Conservation (phyloP, 2,113 vertebrate species). For the Ondatra zibethicus region DNA sequence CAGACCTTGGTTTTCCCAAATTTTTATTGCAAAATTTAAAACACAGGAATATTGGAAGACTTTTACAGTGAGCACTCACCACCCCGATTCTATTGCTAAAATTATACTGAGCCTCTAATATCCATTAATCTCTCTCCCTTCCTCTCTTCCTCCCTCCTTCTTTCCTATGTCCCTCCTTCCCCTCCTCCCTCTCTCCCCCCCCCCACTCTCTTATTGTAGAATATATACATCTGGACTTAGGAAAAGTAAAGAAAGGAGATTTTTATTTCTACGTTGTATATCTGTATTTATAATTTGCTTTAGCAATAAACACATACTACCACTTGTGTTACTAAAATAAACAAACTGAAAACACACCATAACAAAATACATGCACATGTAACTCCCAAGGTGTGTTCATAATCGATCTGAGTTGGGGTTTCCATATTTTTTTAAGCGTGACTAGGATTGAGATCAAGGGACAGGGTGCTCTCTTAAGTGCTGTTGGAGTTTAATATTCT, state of each 20-base stretch:
- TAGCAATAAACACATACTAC: neutral
- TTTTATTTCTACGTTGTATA: neutral
- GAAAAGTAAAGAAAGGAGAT: neutral
- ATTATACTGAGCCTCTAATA: neutral
- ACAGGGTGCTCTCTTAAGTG: neutral
- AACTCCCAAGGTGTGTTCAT: neutral
- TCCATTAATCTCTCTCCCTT: neutral
- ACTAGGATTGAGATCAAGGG: neutral
- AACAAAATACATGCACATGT: neutral
- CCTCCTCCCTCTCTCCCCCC: too few relatives aligned
- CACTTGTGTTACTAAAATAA: neutral
- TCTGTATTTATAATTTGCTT: neutral
- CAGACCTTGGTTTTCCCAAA: neutral
- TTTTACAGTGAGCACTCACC: neutral
- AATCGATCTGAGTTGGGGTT: neutral
- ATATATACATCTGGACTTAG: neutral
- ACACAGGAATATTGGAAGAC: neutral
- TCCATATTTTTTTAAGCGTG: neutral
- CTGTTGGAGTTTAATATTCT: neutral
- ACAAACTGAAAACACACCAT: neutral
- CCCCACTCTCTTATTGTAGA: neutral
- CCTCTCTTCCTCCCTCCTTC: neutral
- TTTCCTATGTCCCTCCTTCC: neutral
- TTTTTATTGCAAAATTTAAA: constrained; percentile 1
- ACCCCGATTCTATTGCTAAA: neutral